Evolutionary conservation across 2,888 invertebrate genomes (phyloP).

Genomic region (Tetragonula carbonaria): DNA sequence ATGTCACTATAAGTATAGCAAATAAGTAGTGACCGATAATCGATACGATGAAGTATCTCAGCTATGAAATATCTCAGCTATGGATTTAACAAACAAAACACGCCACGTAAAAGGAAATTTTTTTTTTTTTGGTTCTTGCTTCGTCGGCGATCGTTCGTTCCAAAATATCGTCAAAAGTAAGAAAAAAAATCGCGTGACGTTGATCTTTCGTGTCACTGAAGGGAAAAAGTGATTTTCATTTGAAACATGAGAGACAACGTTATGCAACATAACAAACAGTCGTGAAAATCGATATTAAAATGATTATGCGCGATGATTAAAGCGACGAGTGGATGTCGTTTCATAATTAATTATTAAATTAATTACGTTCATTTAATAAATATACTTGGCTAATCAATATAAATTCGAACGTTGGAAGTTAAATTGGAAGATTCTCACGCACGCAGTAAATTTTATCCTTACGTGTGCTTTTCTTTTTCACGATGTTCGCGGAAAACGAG

Average conservation of each 20-base stretch:
- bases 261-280: neutral
- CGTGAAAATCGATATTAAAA: neutral
- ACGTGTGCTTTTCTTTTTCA: neutral
- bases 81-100: conserved; percentile 49
- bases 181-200: neutral
- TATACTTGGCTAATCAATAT: neutral
- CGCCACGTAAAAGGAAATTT: conserved; percentile 13
- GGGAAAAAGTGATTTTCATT: too few species aligned
- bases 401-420: neutral
- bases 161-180: neutral
- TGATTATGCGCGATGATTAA: neutral
- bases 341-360: neutral
- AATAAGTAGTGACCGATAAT: conserved; percentile 23
- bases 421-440: neutral
- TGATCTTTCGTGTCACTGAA: neutral
- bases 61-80: conserved; percentile 14
- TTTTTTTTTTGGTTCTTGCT: conserved; percentile 18
- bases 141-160: conserved; percentile 7
- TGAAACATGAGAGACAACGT: neutral
- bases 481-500: too few species aligned
- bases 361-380: neutral
- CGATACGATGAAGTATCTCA: conserved; percentile 10
- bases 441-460: neutral
- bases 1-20: neutral
- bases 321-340: neutral